Evolutionary conservation across 1,140 invertebrate genomes (phyloP).

Genomic region (Dolichoris vasculosae): DNA sequence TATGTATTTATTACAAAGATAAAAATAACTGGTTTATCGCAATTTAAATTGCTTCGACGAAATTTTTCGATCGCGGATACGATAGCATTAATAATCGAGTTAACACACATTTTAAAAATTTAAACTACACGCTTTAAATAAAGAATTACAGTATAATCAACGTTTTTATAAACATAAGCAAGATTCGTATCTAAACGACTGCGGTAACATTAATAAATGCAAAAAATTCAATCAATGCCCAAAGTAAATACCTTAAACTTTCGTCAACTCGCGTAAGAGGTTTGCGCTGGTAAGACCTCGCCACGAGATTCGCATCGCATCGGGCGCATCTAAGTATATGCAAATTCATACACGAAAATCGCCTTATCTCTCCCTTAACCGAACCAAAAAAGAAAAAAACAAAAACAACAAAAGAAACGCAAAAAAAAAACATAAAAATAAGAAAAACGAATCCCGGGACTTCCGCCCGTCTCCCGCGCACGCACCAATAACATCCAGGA

Average conservation of each 20-base stretch:
- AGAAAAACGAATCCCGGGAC: too few species aligned
- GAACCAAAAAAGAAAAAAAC: too few species aligned
- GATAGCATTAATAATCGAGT: too few species aligned
- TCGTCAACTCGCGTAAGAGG: neutral
- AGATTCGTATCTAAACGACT: neutral
- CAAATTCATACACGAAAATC: neutral
- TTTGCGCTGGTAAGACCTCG: neutral
- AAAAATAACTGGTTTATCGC: too few species aligned
- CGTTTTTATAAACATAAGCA: neutral
- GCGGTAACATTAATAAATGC: neutral
- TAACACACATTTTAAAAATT: too few species aligned
- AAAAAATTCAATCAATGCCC: neutral
- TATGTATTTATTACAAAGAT: too few species aligned
- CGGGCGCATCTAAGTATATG: neutral
- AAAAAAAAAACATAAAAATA: too few species aligned
- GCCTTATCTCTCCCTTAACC: too few species aligned
- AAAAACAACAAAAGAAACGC: too few species aligned
- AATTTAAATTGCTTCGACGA: too few species aligned
- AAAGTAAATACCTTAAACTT: neutral
- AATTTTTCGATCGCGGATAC: too few species aligned
- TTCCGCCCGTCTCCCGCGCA: too few species aligned
- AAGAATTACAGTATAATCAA: neutral
- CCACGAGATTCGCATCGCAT: neutral
- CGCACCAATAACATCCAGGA: neutral
- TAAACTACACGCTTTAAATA: neutral